These are phyloP conservation scores for Arrhopalites spinosus DNA, from an alignment of 2,888 invertebrate species.

Conservation along the genomic window DNA sequence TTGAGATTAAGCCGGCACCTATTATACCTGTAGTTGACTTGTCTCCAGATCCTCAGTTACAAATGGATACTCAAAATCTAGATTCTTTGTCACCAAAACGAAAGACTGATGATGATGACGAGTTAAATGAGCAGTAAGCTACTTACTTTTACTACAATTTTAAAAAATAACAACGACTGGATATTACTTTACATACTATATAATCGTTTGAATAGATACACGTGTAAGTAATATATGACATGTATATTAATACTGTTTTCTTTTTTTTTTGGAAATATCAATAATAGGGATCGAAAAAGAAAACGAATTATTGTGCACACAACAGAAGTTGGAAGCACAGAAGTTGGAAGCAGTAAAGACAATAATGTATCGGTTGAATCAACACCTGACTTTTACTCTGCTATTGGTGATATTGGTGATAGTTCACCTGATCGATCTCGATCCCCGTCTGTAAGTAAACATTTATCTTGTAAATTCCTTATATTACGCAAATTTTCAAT, in stretches of 20 bases:
- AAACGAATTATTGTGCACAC: background rate
- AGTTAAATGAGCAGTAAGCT: background rate
- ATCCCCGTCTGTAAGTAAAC: background rate
- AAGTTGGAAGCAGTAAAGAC: background rate
- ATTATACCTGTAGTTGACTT: background rate
- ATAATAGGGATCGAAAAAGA: conserved; percentile 13
- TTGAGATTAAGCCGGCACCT: conserved; percentile 18
- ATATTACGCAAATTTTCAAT: background rate
- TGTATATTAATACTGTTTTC: background rate
- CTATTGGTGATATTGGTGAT: conserved; percentile 19
- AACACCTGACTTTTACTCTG: background rate
- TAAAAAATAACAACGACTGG: background rate
- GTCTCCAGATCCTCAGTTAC: background rate
- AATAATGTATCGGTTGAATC: conserved; percentile 18
- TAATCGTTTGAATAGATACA: background rate
- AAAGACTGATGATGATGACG: background rate
- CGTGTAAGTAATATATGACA: background rate
- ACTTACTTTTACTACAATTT: background rate
- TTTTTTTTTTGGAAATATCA: background rate
- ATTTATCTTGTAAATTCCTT: background rate
- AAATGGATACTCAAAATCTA: background rate
- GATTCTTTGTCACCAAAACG: background rate
- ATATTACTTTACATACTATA: background rate
- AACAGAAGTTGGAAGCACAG: background rate
- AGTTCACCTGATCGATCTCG: background rate